phyloP scores from a whole-genome alignment of 2,888 invertebrate genomes.

The Phortica okadai region DNA sequence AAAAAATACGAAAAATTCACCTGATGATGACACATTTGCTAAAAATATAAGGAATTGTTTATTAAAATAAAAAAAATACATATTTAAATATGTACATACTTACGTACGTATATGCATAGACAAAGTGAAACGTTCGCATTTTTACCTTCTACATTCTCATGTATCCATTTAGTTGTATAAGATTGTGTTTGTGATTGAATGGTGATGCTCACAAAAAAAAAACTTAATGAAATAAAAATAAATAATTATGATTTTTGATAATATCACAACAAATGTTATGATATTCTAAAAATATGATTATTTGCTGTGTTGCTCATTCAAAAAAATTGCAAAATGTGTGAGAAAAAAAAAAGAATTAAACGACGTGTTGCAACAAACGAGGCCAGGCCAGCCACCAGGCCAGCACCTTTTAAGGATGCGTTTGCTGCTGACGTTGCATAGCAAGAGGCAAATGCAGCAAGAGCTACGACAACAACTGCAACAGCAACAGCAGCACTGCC shows the following conservation, averaged over 20 bases:
- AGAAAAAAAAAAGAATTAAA: constrained; percentile 37
- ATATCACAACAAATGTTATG: constrained; percentile 67
- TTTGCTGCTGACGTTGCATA: constrained; percentile 39
- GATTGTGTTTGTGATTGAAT: constrained; percentile 58
- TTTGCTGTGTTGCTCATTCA: constrained; percentile 47
- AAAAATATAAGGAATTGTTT: constrained; percentile 4
- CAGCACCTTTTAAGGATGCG: constrained; percentile 73
- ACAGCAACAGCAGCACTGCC: constrained; percentile 12
- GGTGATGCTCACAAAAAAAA: constrained; percentile 63
- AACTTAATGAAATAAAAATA: background rate
- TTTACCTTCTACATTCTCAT: background rate
- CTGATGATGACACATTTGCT: constrained; percentile 20
- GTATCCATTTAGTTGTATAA: background rate
- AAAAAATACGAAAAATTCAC: background rate
- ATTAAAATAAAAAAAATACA: background rate
- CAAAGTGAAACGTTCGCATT: background rate
- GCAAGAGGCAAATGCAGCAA: constrained; percentile 40
- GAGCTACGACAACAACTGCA: constrained; percentile 47
- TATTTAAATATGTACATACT: background rate
- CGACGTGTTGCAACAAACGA: constrained; percentile 40
- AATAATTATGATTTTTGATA: constrained; percentile 61
- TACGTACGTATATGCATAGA: background rate
- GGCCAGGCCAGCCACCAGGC: constrained; percentile 53
- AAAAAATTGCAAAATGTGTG: constrained; percentile 26
- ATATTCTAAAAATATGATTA: constrained; percentile 56